Percentiles rank a stretch among this genome's conserved stretches.
Evolutionary conservation across 92 coral and sea anemone genomes (phyloP).

Genomic region (Palythoa grandis): DNA sequence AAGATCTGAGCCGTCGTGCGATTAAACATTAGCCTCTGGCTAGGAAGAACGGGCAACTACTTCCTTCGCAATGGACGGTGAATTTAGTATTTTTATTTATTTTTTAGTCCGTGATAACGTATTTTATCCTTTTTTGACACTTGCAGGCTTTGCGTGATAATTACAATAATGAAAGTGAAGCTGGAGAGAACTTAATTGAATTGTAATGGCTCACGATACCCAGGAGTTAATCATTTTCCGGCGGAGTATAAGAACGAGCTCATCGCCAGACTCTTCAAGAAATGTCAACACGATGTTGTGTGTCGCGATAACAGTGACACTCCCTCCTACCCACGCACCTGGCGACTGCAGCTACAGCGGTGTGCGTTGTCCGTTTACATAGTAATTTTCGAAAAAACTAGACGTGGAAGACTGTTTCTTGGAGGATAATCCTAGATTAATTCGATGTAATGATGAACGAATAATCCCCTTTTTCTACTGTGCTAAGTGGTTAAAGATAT

Average conservation of each 20-base stretch:
- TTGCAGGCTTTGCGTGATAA: conserved; percentile 6
- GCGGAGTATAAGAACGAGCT: background rate
- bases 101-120: background rate
- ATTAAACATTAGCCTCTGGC: no score
- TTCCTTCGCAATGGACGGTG: no score
- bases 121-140: background rate
- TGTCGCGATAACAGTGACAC: background rate
- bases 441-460: no score
- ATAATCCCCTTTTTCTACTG: background rate
- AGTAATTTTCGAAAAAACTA: no score
- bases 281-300: background rate
- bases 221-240: background rate
- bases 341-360: no score
- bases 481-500: background rate
- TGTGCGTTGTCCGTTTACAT: no score
- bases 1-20: no score
- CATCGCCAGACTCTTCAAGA: background rate
- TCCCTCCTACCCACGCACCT: background rate
- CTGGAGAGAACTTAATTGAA: conserved; percentile 6
- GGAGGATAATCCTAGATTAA: no score
- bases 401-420: no score
- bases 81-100: no score
- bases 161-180: conserved; percentile 1
- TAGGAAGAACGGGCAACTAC: no score
- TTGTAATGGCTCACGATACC: background rate